These are phyloP conservation scores for Chiloscyllium punctatum DNA, from an alignment of 2,797 vertebrate species.

Conservation along the genomic window DNA sequence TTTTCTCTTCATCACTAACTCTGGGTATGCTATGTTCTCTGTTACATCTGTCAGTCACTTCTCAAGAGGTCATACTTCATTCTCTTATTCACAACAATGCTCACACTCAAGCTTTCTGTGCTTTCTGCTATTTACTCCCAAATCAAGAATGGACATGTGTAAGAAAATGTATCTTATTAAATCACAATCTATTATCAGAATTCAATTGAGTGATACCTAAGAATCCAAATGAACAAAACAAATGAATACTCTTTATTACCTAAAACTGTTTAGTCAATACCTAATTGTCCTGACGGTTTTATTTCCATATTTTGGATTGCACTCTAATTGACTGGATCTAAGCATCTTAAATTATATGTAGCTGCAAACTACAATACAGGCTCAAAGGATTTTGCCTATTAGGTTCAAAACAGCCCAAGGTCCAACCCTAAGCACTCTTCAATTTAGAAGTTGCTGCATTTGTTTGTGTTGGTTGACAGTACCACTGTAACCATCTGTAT, in stretches of 20 bases:
- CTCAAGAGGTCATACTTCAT: not conserved
- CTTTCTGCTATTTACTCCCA: not conserved
- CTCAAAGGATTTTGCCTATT: not conserved
- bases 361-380: not conserved
- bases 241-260: not conserved
- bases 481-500: slow-evolving; percentile 3
- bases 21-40: not conserved
- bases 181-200: not conserved
- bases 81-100: not conserved
- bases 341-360: not conserved
- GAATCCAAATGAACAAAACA: slow-evolving; percentile 13
- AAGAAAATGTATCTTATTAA: not conserved
- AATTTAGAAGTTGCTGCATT: not conserved
- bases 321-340: not conserved
- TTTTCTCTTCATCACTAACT: not conserved
- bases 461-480: not conserved
- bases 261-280: not conserved
- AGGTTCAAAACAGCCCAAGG: not conserved
- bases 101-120: not conserved
- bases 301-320: not conserved
- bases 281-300: not conserved
- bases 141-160: not conserved
- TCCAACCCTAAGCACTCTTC: not conserved
- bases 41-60: not conserved
- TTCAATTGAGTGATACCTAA: not conserved